Conservation (phyloP, 2,113 vertebrate genomes). For the Meriones unguiculatus region DNA sequence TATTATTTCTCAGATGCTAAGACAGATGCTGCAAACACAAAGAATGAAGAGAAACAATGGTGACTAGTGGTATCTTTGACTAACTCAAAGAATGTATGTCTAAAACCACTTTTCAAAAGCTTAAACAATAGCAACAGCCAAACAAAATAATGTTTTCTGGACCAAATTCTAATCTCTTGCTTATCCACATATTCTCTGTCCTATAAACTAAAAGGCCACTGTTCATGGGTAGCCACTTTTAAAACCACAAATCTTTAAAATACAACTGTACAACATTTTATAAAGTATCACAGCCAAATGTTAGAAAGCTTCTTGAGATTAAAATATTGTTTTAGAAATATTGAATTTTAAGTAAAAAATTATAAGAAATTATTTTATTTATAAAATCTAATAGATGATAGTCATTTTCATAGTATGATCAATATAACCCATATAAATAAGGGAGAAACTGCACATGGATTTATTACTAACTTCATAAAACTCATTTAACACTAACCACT, state of each 20-base stretch:
- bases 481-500: not conserved
- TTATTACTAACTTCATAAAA: conserved; percentile 33
- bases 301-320: conserved; percentile 30
- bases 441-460: not conserved
- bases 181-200: not conserved
- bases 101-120: conserved; percentile 30
- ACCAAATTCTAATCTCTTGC: conserved; percentile 50
- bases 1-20: conserved; percentile 17
- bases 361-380: conserved; percentile 49
- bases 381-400: conserved; percentile 45
- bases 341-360: conserved; percentile 12
- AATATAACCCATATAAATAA: conserved; percentile 61
- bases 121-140: conserved; percentile 36
- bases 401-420: conserved; percentile 37
- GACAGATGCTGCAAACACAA: not conserved
- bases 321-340: conserved; percentile 4
- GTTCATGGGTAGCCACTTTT: not conserved
- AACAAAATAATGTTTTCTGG: conserved; percentile 12
- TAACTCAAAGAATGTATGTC: conserved; percentile 7
- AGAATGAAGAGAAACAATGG: not conserved
- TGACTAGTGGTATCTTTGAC: not conserved
- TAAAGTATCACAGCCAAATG: conserved; percentile 13
- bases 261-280: conserved; percentile 20
- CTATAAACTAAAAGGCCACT: conserved; percentile 47
- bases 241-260: conserved; percentile 52